Evolutionary conservation across 2,888 invertebrate genomes (phyloP), one percentile per base, ranked within the genome.

Genomic region (Orthonevra nobilis): DNA sequence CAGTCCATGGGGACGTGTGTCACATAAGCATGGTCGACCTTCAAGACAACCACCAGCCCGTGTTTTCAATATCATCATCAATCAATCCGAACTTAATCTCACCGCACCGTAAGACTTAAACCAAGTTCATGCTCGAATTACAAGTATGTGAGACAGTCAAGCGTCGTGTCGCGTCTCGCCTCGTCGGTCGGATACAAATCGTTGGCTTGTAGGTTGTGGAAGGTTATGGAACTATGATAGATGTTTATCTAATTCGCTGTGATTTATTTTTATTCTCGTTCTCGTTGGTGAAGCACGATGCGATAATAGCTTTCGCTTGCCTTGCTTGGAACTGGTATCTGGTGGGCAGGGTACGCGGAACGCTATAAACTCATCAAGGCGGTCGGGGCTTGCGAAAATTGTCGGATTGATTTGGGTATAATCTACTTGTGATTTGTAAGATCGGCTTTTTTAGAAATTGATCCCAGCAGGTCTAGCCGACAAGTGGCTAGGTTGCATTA

Each of bases 191-290:
- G 28, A 19, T 19, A 32, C 20, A 28, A 4, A n/a, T n/a, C n/a
- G n/a, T n/a, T 17, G 12, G 1, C 15, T 23, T 28, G 28, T 32
- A 42, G 32, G 12, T 58, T 61, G 61, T 9, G 61, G 61, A 61
- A 61, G 61, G 61, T 61, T 61, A 48, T 46, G 61, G 48, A 48
- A 38, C 46, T 38, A 36, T 15, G 60, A 12, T 1, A 48, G 48
- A 48, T 61, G 17, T 48, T 61, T 38, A 61, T 61, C 61, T 61
- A 46, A 61, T 48, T 48, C 48, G 19, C 30, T 61, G 48, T 48
- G 36, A 61, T 48, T 28, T 19, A 23, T 61, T 34, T 58, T 34
- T 34, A 36, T 46, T 60, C 17, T 19, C 26, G 15, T 36, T 61
- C 26, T 61, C 26, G 32, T 34, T 15, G 23, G 2, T 44, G n/a